phyloP scores from a whole-genome alignment of 2,113 vertebrate species.

The Sinocyclocheilus anshuiensis region DNA sequence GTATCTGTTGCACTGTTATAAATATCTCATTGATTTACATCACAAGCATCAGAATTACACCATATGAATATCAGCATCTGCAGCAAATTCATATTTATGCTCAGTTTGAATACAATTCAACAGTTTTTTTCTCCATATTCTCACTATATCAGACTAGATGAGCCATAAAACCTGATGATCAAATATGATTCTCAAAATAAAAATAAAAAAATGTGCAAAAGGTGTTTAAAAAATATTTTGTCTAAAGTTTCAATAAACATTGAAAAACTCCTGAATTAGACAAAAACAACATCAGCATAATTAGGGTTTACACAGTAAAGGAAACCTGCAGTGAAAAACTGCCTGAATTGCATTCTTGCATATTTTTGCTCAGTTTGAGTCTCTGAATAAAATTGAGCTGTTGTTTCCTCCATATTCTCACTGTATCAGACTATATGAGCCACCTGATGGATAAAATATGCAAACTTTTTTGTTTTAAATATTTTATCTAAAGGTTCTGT shows the following conservation, averaged over 20 bases:
- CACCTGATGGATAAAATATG: background rate
- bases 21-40: background rate
- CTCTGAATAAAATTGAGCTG: background rate
- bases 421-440: background rate
- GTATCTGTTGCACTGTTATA: background rate
- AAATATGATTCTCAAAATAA: too few relatives aligned
- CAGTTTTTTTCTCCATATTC: too few relatives aligned
- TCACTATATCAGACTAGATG: too few relatives aligned
- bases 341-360: background rate
- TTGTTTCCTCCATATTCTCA: background rate
- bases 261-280: too few relatives aligned
- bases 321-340: too few relatives aligned
- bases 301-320: too few relatives aligned
- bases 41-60: background rate
- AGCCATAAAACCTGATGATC: too few relatives aligned
- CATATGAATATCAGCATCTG: background rate
- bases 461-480: background rate
- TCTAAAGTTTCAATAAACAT: too few relatives aligned
- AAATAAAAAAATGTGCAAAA: too few relatives aligned
- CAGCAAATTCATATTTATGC: background rate
- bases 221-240: too few relatives aligned
- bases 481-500: background rate
- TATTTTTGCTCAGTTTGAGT: background rate
- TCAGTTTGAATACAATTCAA: too few relatives aligned
- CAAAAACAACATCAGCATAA: too few relatives aligned